These are phyloP conservation scores for Novumbra hubbsi DNA, from an alignment of 2,797 vertebrate species.

Conservation along the genomic window DNA sequence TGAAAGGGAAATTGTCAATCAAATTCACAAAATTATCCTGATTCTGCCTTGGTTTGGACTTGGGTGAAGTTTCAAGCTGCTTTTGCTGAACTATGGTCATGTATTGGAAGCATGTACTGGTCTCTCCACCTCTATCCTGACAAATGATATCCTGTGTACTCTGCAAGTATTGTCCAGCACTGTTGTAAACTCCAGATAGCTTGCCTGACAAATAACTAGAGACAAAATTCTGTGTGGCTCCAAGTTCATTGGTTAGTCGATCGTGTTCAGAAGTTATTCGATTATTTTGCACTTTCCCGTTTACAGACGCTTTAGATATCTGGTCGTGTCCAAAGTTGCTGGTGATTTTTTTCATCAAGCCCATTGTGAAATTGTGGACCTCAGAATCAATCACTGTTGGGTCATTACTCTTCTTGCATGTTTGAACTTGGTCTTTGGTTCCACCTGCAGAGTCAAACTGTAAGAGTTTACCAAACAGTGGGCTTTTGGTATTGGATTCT, in stretches of 20 bases:
- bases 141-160: constrained; percentile 55
- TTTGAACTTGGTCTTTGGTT: neutral
- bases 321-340: neutral
- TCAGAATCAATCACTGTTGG: neutral
- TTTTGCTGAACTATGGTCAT: constrained; percentile 47
- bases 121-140: constrained; percentile 46
- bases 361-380: neutral
- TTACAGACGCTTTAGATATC: constrained; percentile 29
- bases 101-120: constrained; percentile 45
- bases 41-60: neutral
- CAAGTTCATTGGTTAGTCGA: neutral
- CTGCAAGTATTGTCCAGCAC: constrained; percentile 57
- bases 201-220: constrained; percentile 64
- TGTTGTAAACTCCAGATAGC: constrained; percentile 62
- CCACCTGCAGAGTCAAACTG: neutral
- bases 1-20: neutral
- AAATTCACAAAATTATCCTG: constrained; percentile 1
- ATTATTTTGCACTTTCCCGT: constrained; percentile 8
- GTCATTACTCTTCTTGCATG: constrained; percentile 5
- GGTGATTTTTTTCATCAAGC: neutral
- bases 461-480: neutral
- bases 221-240: constrained; percentile 9
- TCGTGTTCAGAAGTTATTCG: neutral
- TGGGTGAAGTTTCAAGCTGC: constrained; percentile 27
- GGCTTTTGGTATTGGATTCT: neutral